Base-by-base conservation (phyloP, 1,140 invertebrate genomes). In the Dendroctonus valens region DNA sequence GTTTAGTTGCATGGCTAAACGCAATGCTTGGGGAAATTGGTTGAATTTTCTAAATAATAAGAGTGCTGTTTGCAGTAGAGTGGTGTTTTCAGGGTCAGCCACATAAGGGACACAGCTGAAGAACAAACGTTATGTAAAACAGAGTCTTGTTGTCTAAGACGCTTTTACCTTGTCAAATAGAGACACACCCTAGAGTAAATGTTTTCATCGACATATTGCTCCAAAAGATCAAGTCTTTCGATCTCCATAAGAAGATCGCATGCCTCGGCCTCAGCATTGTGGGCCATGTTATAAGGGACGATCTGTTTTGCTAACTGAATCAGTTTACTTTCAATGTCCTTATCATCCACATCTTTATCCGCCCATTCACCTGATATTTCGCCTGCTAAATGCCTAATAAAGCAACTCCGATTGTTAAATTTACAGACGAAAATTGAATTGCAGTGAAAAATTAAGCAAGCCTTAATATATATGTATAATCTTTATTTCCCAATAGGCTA, bases 191-290 rank as follows among this genome's bases (percentile, higher is more conserved):
- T 82, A 7, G 90, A 87, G 81, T 97, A 98, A 57, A 94, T 94
- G 77, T 91, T 91, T 76, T 91, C 87, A 77, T 98, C 96, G 67
- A 99, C 96, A 77, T 94, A 95, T 52, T 96, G 84, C 53, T 93
- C 87, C 0, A 99, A 81, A 11, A 99, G 79, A 76, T 97, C 92
- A 38, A 99, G 82, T 61, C 86, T 84, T 77, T 99, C 97, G 71
- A 99, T 96, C 83, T 99, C 98, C 91, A 99, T 99, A 0, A 99
- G 81, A 14, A 99, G 82, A 83, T 99, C 98, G 79, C 97, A 99
- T 1, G 97, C 97, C 81, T 99, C 97, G 0, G 97, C 96, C 82
- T 99, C 98, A 8, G 98, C 97, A 81, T 99, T 99, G 75, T 99
- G 97, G 65, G 89, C 87, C 96, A 99, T 98, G 74, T 99, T 95